These are phyloP conservation scores for Cyprinodon brontotheroides DNA, from an alignment of 2,113 vertebrate species.

Conservation along the genomic window DNA sequence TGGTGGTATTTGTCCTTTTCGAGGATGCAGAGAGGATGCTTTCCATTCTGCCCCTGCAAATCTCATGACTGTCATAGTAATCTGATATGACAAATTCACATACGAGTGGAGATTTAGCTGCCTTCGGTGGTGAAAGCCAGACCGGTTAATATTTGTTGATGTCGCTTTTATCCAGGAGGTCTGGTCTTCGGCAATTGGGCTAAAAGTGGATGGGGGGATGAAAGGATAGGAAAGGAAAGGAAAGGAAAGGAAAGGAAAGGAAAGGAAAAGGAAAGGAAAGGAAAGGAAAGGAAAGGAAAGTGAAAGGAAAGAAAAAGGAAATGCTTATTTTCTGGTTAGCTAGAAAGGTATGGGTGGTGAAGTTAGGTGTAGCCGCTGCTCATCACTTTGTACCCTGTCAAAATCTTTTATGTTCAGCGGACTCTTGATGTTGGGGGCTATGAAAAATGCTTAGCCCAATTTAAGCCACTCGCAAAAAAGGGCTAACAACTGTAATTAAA, in stretches of 20 bases:
- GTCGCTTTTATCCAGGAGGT: slow-evolving; percentile 98
- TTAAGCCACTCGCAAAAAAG: slow-evolving; percentile 99
- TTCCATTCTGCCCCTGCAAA: slow-evolving; percentile 91
- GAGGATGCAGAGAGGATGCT: slow-evolving; percentile 90
- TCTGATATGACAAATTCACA: slow-evolving; percentile 99
- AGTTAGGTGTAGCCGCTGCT: no score
- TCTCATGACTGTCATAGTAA: slow-evolving; percentile 99
- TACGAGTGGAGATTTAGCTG: slow-evolving; percentile 99
- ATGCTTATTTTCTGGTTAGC: slow-evolving; percentile 87
- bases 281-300: slow-evolving; percentile 7
- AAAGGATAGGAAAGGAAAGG: slow-evolving; percentile 5
- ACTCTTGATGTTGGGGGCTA: slow-evolving; percentile 99
- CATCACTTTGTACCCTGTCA: slow-evolving; percentile 98
- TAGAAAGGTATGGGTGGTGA: no score
- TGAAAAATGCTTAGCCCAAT: slow-evolving; percentile 99
- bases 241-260: slow-evolving; percentile 11
- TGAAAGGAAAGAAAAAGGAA: slow-evolving; percentile 10
- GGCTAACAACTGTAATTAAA: slow-evolving; percentile 99
- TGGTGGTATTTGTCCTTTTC: no score
- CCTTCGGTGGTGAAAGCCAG: slow-evolving; percentile 95
- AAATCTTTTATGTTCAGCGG: slow-evolving; percentile 98
- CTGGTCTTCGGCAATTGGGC: no score
- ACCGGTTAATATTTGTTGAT: slow-evolving; percentile 99
- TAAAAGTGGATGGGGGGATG: no score
- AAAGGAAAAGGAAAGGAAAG: no score